Percentiles rank a stretch among this genome's conserved stretches.
Conservation (phyloP, 1,140 invertebrate species). For the Rhizoglyphus robini region DNA sequence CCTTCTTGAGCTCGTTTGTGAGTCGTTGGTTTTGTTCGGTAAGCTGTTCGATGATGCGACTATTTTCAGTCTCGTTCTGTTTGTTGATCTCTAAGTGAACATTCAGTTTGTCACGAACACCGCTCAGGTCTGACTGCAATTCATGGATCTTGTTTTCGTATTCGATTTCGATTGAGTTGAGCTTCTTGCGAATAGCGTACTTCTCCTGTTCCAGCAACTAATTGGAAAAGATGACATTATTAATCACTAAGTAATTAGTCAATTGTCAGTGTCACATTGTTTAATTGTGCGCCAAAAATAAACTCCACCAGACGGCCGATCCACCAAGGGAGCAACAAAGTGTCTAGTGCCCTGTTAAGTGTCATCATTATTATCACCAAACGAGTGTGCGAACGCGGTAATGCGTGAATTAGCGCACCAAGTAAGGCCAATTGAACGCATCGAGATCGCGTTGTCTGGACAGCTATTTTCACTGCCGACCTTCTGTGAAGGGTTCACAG, state of each 20-base stretch:
- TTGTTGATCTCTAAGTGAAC: slow-evolving; percentile 46
- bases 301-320: not conserved
- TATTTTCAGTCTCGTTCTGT: slow-evolving; percentile 59
- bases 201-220: slow-evolving; percentile 87
- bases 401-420: too few relatives aligned
- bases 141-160: slow-evolving; percentile 74
- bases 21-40: slow-evolving; percentile 78
- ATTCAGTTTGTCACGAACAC: slow-evolving; percentile 46
- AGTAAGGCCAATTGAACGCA: too few relatives aligned
- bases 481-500: too few relatives aligned
- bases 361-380: too few relatives aligned
- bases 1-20: slow-evolving; percentile 69
- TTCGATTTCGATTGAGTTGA: slow-evolving; percentile 69
- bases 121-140: slow-evolving; percentile 67
- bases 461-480: too few relatives aligned
- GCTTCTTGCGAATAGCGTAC: slow-evolving; percentile 62
- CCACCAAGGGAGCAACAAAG: not conserved
- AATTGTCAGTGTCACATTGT: not conserved
- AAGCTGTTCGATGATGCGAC: slow-evolving; percentile 63
- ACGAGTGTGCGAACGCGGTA: too few relatives aligned
- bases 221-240: not conserved
- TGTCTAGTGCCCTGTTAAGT: not conserved
- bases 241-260: too few relatives aligned
- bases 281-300: not conserved
- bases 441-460: too few relatives aligned